Percentiles rank a stretch among this genome's conserved stretches.
phyloP scores from a whole-genome alignment of 2,797 vertebrate genomes.

The Chlorospingus flavigularis region DNA sequence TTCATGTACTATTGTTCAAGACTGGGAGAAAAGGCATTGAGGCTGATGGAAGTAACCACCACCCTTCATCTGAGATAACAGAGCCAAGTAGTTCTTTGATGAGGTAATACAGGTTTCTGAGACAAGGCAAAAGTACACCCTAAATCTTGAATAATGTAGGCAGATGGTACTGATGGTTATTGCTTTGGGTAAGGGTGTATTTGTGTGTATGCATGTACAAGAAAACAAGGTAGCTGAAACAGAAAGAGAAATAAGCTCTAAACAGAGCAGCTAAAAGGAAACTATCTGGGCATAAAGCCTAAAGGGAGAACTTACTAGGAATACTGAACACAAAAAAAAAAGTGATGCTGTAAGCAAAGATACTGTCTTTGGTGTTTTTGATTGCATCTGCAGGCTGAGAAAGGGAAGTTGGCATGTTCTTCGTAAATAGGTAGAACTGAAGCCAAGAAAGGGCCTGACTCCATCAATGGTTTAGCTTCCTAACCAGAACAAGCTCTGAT shows the following conservation, averaged over 20 bases:
- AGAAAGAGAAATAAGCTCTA: background rate
- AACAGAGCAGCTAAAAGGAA: background rate
- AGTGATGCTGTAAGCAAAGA: background rate
- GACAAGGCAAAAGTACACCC: background rate
- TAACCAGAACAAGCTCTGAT: background rate
- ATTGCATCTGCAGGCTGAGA: background rate
- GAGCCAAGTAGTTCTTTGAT: conserved; percentile 33
- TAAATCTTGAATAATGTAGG: background rate
- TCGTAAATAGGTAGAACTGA: background rate
- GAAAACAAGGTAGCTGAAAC: background rate
- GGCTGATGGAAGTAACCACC: conserved; percentile 20
- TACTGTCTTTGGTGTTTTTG: background rate
- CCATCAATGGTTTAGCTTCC: background rate
- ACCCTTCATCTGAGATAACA: conserved; percentile 13
- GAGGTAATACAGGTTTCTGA: conserved; percentile 19
- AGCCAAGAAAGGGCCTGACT: background rate
- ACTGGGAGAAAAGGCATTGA: background rate
- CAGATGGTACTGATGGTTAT: background rate
- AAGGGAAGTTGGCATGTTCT: background rate
- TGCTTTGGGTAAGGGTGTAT: background rate
- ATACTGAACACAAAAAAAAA: background rate
- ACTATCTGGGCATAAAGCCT: background rate
- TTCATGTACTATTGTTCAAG: background rate
- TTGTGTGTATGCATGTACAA: background rate
- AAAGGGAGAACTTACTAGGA: background rate